phyloP scores from a whole-genome alignment of 2,113 vertebrate species.

The Jacana jacana region DNA sequence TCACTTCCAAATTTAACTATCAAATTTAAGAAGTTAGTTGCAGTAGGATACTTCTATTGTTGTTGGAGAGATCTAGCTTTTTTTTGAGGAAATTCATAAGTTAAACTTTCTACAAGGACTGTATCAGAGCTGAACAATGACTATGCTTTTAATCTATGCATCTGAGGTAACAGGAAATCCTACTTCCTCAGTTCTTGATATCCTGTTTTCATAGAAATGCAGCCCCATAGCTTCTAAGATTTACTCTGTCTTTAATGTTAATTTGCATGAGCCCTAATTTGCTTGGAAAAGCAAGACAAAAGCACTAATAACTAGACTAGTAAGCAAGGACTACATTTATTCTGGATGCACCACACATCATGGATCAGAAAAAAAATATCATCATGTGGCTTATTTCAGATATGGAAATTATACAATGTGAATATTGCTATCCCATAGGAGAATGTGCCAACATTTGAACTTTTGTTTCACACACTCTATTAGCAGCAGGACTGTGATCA shows the following conservation, averaged over 20 bases:
- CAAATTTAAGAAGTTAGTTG: neutral
- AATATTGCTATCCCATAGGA: neutral
- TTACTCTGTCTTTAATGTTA: neutral
- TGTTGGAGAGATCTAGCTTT: neutral
- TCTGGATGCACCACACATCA: neutral
- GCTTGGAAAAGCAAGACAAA: neutral
- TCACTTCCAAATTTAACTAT: neutral
- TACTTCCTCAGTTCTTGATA: neutral
- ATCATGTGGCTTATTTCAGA: neutral
- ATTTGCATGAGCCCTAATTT: neutral
- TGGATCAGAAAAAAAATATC: neutral
- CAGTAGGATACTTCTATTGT: neutral
- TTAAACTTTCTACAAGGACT: neutral
- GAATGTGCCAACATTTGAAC: neutral
- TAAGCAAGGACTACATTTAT: neutral
- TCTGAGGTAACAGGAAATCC: neutral
- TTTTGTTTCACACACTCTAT: conserved; percentile 21
- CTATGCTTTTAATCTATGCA: neutral
- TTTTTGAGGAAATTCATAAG: neutral
- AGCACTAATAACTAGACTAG: neutral
- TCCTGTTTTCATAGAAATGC: neutral
- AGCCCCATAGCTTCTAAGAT: neutral
- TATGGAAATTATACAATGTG: neutral
- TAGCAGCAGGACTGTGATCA: neutral
- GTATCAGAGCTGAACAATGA: neutral